Base-by-base conservation (phyloP, 2,797 vertebrate species). In the Dallia pectoralis region DNA sequence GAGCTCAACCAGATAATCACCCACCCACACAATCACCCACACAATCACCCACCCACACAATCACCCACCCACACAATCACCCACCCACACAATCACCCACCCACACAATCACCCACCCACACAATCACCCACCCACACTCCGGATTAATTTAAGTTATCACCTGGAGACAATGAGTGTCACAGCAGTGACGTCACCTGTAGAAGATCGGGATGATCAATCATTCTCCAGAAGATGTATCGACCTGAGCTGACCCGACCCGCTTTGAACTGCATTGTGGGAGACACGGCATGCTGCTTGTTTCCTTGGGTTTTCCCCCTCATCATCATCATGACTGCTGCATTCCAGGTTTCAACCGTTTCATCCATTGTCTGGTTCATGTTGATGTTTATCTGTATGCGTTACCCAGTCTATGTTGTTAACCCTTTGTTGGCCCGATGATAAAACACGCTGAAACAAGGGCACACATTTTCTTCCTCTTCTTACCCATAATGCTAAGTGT, bases 191-290 rank as follows among this genome's bases (percentile, higher is more conserved):
- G 86, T 65, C 81, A 88, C 44, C 84, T 44, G 79, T 79, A 77
- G 72, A 80, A 77, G 71, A 59, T 67, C 18, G 80, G 77, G 81
- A 80, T 72, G 85, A 89, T 89, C 84, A 86, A 85, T 89, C 81
- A 69, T 12, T 18, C 22, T 12, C 22, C n/a, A 62, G 66, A 79
- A 73, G 66, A 69, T 63, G 22, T 48, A 74, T 82, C 78, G 66
- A 87, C 89, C 77, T 89, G 89, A 90, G 77, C 84, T 9, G 75
- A 87, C 89, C 1, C 36, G 18, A n/a, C 44, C 15, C 6, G 33
- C 84, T 87, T 88, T 89, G 85, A 87, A 87, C 53, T 78, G 84
- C 86, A 73, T 80, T 85, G 84, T 88, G 87, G 86, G 87, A 89
- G 89, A 82, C 79, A 64, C n/a, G n/a, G n/a, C n/a, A n/a, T n/a